These are phyloP conservation scores for Eurosta solidaginis DNA, from an alignment of 1,140 invertebrate genomes.

Conservation along the genomic window DNA sequence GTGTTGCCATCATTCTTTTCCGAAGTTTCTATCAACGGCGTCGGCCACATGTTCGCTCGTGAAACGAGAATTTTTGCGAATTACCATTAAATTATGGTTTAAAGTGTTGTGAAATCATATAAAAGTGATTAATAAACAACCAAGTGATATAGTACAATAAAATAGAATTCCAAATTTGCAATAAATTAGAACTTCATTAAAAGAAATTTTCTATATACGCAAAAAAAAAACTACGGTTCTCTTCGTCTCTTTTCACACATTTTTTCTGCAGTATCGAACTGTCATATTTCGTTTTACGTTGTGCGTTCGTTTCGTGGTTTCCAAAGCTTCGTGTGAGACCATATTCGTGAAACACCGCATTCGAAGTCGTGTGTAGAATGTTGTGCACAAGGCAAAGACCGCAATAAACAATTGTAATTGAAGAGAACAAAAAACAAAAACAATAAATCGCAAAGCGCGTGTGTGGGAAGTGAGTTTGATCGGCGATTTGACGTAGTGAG, in stretches of 20 bases:
- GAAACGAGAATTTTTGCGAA: slow-evolving; percentile 52
- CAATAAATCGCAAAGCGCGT: neutral
- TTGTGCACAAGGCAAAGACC: slow-evolving; percentile 5
- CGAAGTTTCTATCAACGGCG: slow-evolving; percentile 46
- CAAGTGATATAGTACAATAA: slow-evolving; percentile 43
- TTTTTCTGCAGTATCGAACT: slow-evolving; percentile 31
- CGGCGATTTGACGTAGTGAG: neutral
- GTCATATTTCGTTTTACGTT: slow-evolving; percentile 33
- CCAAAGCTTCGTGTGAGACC: neutral
- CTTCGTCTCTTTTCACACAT: slow-evolving; percentile 18
- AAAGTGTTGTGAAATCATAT: slow-evolving; percentile 51
- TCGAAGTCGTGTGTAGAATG: neutral
- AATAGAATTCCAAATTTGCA: slow-evolving; percentile 44
- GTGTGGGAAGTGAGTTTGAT: neutral
- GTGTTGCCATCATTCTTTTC: slow-evolving; percentile 48
- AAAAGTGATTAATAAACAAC: slow-evolving; percentile 42
- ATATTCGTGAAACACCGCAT: neutral
- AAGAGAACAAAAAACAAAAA: too few species aligned
- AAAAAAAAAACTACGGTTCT: slow-evolving; percentile 33
- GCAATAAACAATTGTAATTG: neutral
- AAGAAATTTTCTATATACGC: slow-evolving; percentile 31
- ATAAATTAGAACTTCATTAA: slow-evolving; percentile 35
- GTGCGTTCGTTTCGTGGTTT: neutral
- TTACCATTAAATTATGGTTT: slow-evolving; percentile 54
- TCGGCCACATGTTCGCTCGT: slow-evolving; percentile 58